These are phyloP conservation scores for Drosophila fuyamai DNA, from an alignment of 1,140 invertebrate species.

Conservation along the genomic window DNA sequence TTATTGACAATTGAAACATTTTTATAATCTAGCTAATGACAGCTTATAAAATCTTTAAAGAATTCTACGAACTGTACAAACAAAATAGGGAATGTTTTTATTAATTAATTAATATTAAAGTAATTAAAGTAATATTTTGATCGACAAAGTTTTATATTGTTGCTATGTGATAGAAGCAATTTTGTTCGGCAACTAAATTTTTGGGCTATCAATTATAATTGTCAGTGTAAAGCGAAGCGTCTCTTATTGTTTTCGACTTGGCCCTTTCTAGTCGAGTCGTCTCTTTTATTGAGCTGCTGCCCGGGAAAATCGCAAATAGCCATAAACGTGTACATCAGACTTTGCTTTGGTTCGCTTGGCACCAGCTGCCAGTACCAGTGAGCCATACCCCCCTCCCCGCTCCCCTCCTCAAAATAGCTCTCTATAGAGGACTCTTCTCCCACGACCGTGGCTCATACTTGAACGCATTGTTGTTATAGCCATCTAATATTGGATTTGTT, in stretches of 20 bases:
- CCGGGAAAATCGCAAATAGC: slow-evolving; percentile 60
- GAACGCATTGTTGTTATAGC: slow-evolving; percentile 67
- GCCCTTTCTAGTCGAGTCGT: slow-evolving; percentile 17
- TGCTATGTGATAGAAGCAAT: background rate
- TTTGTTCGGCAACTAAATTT: background rate
- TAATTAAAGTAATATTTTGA: background rate
- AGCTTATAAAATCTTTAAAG: no score
- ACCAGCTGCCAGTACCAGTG: slow-evolving; percentile 40
- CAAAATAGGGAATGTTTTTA: no score
- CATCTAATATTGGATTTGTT: slow-evolving; percentile 80
- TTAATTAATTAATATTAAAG: no score
- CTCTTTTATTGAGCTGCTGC: slow-evolving; percentile 36
- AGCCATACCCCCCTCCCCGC: background rate
- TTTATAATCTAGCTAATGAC: no score
- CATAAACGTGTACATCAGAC: slow-evolving; percentile 62
- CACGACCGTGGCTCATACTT: slow-evolving; percentile 34
- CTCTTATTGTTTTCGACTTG: slow-evolving; percentile 36
- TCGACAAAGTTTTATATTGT: no score
- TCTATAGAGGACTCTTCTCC: background rate
- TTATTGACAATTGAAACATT: no score
- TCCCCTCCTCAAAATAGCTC: slow-evolving; percentile 6
- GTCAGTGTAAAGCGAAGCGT: slow-evolving; percentile 6
- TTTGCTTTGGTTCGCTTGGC: slow-evolving; percentile 39
- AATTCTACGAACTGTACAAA: no score
- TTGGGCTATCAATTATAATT: background rate